Evolutionary conservation across 2,113 vertebrate genomes (phyloP).

Genomic region (Nannospalax galili): DNA sequence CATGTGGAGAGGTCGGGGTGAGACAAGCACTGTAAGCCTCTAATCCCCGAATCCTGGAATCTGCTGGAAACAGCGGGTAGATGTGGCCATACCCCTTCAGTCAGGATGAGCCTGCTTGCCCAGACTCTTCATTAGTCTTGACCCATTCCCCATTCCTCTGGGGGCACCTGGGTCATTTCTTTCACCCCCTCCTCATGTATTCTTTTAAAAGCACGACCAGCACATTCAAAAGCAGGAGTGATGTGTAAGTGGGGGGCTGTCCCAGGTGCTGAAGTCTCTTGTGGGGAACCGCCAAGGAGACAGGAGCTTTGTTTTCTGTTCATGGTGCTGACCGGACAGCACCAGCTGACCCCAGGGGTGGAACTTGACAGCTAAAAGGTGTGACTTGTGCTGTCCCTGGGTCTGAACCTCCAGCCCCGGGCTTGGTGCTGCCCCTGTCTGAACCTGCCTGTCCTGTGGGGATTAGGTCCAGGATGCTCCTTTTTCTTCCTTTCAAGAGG

Average conservation of each 20-base stretch:
- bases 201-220: not conserved
- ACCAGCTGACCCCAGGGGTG: too few species aligned
- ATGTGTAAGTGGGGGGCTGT: too few species aligned
- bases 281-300: too few species aligned
- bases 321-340: too few species aligned
- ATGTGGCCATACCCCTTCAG: fast-evolving
- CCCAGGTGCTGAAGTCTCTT: too few species aligned
- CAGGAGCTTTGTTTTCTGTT: too few species aligned
- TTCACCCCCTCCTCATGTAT: too few species aligned
- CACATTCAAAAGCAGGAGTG: not conserved
- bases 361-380: too few species aligned
- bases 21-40: not conserved
- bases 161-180: too few species aligned
- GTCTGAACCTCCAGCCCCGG: not conserved
- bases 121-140: not conserved
- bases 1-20: fast-evolving
- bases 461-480: not conserved
- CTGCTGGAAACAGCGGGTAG: not conserved
- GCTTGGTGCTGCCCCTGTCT: not conserved
- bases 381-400: slow-evolving; percentile 22
- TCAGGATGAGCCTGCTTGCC: not conserved
- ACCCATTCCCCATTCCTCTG: too few species aligned
- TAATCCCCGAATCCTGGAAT: fast-evolving
- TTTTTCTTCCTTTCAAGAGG: not conserved
- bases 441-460: fast-evolving